Evolutionary conservation across 2,888 invertebrate species (phyloP).

Genomic region (Diadromus collaris): DNA sequence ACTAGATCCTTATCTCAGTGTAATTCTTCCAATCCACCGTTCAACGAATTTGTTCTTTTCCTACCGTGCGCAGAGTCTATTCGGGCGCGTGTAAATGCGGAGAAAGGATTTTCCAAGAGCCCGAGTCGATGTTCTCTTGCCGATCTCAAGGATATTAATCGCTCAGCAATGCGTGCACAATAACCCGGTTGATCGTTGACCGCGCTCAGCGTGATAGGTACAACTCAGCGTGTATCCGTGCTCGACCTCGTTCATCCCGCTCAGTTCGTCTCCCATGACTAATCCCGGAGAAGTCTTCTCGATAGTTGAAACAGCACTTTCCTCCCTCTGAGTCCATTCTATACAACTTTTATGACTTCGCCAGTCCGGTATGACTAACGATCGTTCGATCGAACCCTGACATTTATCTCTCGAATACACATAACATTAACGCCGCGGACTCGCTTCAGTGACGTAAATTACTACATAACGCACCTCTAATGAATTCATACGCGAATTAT

Average conservation of each 20-base stretch:
- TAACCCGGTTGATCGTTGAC: slow-evolving; percentile 69
- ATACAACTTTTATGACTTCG: slow-evolving; percentile 29
- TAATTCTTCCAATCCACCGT: no score
- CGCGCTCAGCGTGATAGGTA: slow-evolving; percentile 43
- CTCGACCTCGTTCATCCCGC: slow-evolving; percentile 61
- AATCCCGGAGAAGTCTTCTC: slow-evolving; percentile 40
- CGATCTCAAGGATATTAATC: slow-evolving; percentile 69
- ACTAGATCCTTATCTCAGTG: no score
- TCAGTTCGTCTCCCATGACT: slow-evolving; percentile 44
- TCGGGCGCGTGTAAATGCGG: slow-evolving; percentile 22
- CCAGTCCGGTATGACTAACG: slow-evolving; percentile 40
- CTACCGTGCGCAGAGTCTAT: no score
- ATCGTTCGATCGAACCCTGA: slow-evolving; percentile 58
- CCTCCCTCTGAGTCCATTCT: slow-evolving; percentile 30
- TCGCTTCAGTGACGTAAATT: slow-evolving; percentile 51
- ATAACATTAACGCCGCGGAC: slow-evolving; percentile 46
- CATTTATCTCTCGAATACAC: slow-evolving; percentile 55
- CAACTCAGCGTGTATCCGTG: slow-evolving; percentile 20
- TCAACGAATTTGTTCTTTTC: not conserved
- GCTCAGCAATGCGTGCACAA: slow-evolving; percentile 73
- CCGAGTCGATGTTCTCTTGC: slow-evolving; percentile 15
- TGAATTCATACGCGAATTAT: slow-evolving; percentile 51
- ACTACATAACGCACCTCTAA: slow-evolving; percentile 37
- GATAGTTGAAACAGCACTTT: slow-evolving; percentile 45
- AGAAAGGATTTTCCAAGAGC: slow-evolving; percentile 53